These are phyloP conservation scores for Syrphus vitripennis DNA, from an alignment of 2,888 invertebrate species.

Conservation along the genomic window DNA sequence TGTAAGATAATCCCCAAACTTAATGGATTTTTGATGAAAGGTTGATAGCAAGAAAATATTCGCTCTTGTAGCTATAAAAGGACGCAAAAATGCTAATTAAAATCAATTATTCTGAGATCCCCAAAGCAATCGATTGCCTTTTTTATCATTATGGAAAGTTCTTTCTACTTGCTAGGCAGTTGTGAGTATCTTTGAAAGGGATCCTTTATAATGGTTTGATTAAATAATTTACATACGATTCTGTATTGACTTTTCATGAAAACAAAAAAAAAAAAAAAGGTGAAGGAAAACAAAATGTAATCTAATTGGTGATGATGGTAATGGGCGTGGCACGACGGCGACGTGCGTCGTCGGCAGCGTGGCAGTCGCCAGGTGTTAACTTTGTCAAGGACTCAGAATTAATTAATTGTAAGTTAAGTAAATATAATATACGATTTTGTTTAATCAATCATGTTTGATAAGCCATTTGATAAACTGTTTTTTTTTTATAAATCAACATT, in stretches of 20 bases:
- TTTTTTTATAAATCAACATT: no score
- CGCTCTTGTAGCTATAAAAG: slow-evolving; percentile 31
- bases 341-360: no score
- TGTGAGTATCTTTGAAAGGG: background rate
- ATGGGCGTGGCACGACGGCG: no score
- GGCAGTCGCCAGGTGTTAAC: background rate
- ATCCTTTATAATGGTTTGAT: background rate
- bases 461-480: no score
- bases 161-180: background rate
- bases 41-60: slow-evolving; percentile 32
- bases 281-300: background rate
- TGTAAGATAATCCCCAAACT: slow-evolving; percentile 18
- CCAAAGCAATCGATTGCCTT: slow-evolving; percentile 32
- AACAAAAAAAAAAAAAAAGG: slow-evolving; percentile 10
- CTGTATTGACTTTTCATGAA: slow-evolving; percentile 34
- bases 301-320: background rate
- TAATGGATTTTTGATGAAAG: slow-evolving; percentile 68
- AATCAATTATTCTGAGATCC: slow-evolving; percentile 67
- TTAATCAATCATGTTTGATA: no score
- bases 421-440: no score
- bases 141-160: background rate
- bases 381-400: background rate
- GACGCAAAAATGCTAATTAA: slow-evolving; percentile 64
- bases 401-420: no score
- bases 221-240: slow-evolving; percentile 41